phyloP scores from a whole-genome alignment of 2,888 invertebrate genomes.

The Hydrotaea cyrtoneurina region DNA sequence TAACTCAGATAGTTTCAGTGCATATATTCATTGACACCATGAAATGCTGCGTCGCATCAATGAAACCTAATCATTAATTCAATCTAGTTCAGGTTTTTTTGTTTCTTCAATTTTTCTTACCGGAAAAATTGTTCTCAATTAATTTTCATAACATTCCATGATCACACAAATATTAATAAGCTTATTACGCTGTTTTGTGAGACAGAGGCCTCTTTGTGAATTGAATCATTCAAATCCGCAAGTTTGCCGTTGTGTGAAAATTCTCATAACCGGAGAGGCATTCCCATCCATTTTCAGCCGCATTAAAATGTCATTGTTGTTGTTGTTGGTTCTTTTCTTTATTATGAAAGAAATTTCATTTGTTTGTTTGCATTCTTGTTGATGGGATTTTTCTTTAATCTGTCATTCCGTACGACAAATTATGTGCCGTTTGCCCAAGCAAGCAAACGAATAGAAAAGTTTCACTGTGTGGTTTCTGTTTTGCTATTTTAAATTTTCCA shows the following conservation, averaged over 20 bases:
- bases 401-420: constrained; percentile 25
- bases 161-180: neutral
- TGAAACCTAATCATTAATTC: no score
- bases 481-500: constrained; percentile 15
- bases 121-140: no score
- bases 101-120: no score
- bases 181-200: neutral
- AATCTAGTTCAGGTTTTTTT: no score
- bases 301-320: neutral
- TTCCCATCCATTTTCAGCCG: neutral
- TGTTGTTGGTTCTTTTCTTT: neutral
- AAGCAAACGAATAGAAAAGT: neutral
- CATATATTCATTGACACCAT: no score
- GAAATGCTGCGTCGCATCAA: no score
- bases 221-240: no score
- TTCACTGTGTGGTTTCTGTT: constrained; percentile 28
- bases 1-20: no score
- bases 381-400: constrained; percentile 38
- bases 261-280: neutral
- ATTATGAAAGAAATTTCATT: constrained; percentile 17
- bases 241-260: neutral
- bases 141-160: no score
- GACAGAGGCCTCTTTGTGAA: neutral
- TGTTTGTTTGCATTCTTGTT: constrained; percentile 33
- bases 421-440: neutral